Conservation (phyloP, 2,888 invertebrate genomes). For the Drosophila anomelani region DNA sequence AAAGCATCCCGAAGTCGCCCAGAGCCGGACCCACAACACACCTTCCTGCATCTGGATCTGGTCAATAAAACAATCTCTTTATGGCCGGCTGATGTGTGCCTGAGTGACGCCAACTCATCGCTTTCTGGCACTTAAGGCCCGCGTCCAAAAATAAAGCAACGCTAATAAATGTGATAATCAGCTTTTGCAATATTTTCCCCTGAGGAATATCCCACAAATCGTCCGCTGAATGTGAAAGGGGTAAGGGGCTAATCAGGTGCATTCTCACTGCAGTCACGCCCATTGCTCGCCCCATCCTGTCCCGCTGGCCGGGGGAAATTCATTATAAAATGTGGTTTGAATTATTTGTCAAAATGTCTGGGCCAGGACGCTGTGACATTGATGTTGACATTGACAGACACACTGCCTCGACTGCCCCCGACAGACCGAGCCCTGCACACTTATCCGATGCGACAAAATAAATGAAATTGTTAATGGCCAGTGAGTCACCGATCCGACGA, state of each 20-base stretch:
- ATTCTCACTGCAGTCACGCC: constrained; percentile 33
- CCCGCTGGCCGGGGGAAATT: constrained; percentile 45
- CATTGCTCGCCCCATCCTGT: not conserved
- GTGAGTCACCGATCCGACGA: constrained; percentile 22
- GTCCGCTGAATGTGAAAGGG: constrained; percentile 14
- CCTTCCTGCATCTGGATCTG: constrained; percentile 11
- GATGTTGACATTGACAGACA: constrained; percentile 72
- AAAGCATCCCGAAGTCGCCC: constrained; percentile 8
- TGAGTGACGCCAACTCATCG: constrained; percentile 45
- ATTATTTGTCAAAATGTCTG: constrained; percentile 73
- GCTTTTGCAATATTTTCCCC: constrained; percentile 25
- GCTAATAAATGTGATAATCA: constrained; percentile 66
- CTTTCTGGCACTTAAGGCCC: constrained; percentile 58
- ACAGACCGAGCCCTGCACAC: constrained; percentile 22
- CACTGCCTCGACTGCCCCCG: constrained; percentile 35
- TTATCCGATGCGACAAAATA: constrained; percentile 66
- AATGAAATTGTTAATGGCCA: constrained; percentile 79
- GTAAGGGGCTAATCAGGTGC: constrained; percentile 32
- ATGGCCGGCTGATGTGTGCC: constrained; percentile 29
- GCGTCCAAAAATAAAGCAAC: constrained; percentile 68
- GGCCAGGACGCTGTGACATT: constrained; percentile 59
- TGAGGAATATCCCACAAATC: constrained; percentile 68
- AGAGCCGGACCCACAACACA: constrained; percentile 26
- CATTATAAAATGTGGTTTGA: constrained; percentile 72
- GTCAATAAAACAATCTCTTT: constrained; percentile 42